phyloP scores from a whole-genome alignment of 2,113 vertebrate species.

The Hemichromis elongatus region DNA sequence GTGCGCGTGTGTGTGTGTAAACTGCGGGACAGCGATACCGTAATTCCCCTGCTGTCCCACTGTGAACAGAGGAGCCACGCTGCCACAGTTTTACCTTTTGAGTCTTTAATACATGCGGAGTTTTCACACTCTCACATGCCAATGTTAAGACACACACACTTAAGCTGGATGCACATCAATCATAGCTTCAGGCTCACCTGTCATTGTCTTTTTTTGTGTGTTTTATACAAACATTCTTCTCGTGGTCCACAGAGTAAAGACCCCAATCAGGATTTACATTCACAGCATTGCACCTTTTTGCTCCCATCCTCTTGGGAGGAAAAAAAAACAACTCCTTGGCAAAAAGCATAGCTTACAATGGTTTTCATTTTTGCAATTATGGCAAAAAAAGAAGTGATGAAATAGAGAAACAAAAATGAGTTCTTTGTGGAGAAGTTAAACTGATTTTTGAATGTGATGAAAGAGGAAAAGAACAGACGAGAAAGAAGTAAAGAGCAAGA shows the following conservation, averaged over 20 bases:
- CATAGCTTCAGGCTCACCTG: constrained; percentile 45
- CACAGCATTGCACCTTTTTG: constrained; percentile 18
- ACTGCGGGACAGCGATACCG: constrained; percentile 22
- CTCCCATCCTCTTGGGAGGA: not conserved
- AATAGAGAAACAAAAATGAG: not conserved
- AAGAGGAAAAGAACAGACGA: not conserved
- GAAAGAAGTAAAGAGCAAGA: not conserved
- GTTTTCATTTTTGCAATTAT: not conserved
- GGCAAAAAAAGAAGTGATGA: not conserved
- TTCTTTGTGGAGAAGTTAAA: constrained; percentile 7
- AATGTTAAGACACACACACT: not conserved
- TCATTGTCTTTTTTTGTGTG: constrained; percentile 43
- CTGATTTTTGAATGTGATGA: constrained; percentile 17
- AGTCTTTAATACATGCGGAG: not conserved
- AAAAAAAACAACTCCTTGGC: not conserved
- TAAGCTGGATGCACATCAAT: constrained; percentile 51
- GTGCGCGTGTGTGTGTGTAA: not conserved
- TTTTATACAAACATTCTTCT: constrained; percentile 23
- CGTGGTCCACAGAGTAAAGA: constrained; percentile 23
- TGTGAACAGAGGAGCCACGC: constrained; percentile 25
- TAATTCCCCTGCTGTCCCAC: constrained; percentile 21
- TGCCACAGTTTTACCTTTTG: constrained; percentile 18
- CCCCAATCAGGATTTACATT: constrained; percentile 65
- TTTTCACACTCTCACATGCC: not conserved
- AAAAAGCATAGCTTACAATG: not conserved